Conservation (phyloP, 2,797 vertebrate species). For the Sebastes vulpes region DNA sequence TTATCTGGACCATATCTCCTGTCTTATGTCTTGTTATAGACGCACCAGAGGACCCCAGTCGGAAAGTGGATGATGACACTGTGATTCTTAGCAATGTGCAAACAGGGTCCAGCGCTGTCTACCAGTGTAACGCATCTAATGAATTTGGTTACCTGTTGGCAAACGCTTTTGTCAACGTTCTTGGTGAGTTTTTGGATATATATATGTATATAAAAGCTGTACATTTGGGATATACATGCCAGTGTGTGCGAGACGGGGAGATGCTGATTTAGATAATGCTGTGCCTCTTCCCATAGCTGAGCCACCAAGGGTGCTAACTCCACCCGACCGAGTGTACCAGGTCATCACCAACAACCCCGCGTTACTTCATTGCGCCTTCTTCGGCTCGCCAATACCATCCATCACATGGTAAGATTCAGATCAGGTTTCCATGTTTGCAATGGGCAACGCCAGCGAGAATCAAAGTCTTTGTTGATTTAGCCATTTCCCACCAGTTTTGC, state of each 20-base stretch:
- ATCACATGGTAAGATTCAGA: constrained; percentile 90
- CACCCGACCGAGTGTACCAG: constrained; percentile 89
- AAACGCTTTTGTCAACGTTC: constrained; percentile 95
- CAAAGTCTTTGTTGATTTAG: background rate
- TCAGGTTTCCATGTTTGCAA: background rate
- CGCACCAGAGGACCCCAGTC: constrained; percentile 89
- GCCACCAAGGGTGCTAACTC: constrained; percentile 93
- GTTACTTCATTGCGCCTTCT: constrained; percentile 91
- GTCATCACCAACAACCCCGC: constrained; percentile 91
- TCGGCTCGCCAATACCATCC: constrained; percentile 94
- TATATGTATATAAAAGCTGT: background rate
- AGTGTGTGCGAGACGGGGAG: background rate
- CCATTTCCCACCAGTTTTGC: background rate
- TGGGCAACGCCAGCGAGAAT: background rate
- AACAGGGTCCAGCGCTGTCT: constrained; percentile 93
- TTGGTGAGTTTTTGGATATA: constrained; percentile 86
- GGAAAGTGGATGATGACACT: constrained; percentile 91
- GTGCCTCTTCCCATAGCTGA: constrained; percentile 86
- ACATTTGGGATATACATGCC: background rate
- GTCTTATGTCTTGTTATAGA: constrained; percentile 77
- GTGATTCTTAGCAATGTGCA: constrained; percentile 92
- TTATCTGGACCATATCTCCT: background rate
- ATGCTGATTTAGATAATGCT: background rate
- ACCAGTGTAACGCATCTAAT: constrained; percentile 97
- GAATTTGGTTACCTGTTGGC: constrained; percentile 95